These are phyloP conservation scores for Vidua chalybeata DNA, from an alignment of 2,113 vertebrate genomes.

Conservation along the genomic window DNA sequence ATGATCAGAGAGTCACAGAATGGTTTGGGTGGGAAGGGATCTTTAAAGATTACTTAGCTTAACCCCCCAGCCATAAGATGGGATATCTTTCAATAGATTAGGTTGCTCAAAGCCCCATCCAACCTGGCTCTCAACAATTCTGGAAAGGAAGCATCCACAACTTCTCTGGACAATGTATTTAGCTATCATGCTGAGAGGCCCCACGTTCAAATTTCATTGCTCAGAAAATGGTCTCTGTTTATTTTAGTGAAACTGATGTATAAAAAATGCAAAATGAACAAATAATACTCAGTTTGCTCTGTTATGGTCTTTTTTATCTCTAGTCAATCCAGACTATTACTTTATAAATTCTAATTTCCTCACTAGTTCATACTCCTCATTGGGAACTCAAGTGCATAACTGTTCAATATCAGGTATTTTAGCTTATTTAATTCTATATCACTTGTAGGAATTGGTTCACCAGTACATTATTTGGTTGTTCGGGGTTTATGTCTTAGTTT, in stretches of 20 bases:
- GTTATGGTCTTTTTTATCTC: not conserved
- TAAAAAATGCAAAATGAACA: not conserved
- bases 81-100: not conserved
- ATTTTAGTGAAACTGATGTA: not conserved
- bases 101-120: not conserved
- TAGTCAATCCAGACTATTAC: accelerated
- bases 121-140: not conserved
- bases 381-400: not conserved
- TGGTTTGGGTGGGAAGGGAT: not conserved
- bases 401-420: not conserved
- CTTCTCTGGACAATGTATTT: not conserved
- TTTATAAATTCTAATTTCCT: not conserved
- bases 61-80: accelerated
- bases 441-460: not conserved
- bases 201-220: not conserved
- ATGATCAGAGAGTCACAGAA: not conserved
- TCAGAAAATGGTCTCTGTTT: not conserved
- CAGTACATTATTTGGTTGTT: not conserved
- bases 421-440: not conserved
- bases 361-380: accelerated
- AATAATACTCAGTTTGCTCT: not conserved
- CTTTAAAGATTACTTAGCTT: not conserved
- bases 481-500: not conserved
- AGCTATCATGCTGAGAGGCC: not conserved
- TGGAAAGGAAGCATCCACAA: accelerated